These are phyloP conservation scores for Adela reaumurella DNA, from an alignment of 2,888 invertebrate genomes.

Conservation along the genomic window DNA sequence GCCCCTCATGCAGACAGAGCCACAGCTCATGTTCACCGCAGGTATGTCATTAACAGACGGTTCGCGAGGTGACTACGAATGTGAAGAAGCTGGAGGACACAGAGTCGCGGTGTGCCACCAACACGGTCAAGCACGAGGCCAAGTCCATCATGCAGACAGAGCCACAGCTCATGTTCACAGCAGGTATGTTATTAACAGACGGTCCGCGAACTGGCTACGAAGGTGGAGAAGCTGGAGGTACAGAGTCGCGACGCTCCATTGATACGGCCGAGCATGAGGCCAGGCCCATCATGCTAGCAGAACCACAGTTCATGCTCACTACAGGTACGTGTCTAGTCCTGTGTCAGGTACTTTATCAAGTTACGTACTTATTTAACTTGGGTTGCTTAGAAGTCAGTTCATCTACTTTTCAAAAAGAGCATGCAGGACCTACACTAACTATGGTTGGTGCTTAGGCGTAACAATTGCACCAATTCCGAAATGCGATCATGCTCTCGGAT, in stretches of 20 bases:
- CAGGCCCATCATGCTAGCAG: conserved; percentile 92
- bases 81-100: conserved; percentile 96
- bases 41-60: conserved; percentile 52
- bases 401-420: too few relatives aligned
- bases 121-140: conserved; percentile 86
- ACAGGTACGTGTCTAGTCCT: conserved; percentile 2
- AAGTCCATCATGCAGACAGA: conserved; percentile 95
- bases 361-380: too few relatives aligned
- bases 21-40: conserved; percentile 97
- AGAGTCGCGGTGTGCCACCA: conserved; percentile 90
- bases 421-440: too few relatives aligned
- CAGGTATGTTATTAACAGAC: conserved; percentile 37
- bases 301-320: conserved; percentile 68
- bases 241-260: conserved; percentile 90
- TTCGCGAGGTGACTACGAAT: conserved; percentile 70
- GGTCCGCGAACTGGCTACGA: conserved; percentile 65
- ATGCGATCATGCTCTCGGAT: too few relatives aligned
- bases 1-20: conserved; percentile 93
- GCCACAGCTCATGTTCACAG: conserved; percentile 63
- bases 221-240: conserved; percentile 95
- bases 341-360: background rate
- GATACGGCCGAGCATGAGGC: conserved; percentile 90
- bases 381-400: too few relatives aligned
- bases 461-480: too few relatives aligned
- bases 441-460: too few relatives aligned